phyloP scores from a whole-genome alignment of 2,797 vertebrate genomes.

The Corythornis leucogaster region DNA sequence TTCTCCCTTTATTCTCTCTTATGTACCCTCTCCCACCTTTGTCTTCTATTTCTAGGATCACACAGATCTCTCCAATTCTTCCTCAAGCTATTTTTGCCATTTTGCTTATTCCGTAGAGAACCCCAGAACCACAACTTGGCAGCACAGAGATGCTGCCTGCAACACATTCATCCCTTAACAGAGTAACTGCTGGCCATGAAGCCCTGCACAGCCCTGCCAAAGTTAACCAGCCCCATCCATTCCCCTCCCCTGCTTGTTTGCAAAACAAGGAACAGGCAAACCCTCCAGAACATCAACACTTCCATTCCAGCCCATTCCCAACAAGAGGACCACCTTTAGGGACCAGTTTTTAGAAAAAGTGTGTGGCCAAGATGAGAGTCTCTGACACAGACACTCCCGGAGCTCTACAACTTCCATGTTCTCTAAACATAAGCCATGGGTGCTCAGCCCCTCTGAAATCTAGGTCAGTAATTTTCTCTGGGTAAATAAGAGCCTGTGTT shows the following conservation, averaged over 20 bases:
- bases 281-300: background rate
- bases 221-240: background rate
- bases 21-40: background rate
- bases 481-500: constrained; percentile 56
- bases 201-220: background rate
- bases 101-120: background rate
- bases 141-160: background rate
- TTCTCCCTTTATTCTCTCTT: background rate
- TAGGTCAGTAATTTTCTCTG: constrained; percentile 66
- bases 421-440: constrained; percentile 6
- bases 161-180: background rate
- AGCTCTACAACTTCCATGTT: background rate
- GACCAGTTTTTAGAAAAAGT: background rate
- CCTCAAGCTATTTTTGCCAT: background rate
- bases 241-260: background rate
- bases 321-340: background rate
- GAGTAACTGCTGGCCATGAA: background rate
- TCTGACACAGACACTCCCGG: fast-evolving
- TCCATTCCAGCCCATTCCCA: background rate
- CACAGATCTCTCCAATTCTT: background rate
- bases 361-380: fast-evolving
- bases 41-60: background rate
- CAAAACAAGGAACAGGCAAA: background rate
- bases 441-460: constrained; percentile 25
- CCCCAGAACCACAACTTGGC: background rate